Conservation (phyloP, 30 jellyfish, hydroid and myxozoan genomes). For the Turritopsis dohrnii region DNA sequence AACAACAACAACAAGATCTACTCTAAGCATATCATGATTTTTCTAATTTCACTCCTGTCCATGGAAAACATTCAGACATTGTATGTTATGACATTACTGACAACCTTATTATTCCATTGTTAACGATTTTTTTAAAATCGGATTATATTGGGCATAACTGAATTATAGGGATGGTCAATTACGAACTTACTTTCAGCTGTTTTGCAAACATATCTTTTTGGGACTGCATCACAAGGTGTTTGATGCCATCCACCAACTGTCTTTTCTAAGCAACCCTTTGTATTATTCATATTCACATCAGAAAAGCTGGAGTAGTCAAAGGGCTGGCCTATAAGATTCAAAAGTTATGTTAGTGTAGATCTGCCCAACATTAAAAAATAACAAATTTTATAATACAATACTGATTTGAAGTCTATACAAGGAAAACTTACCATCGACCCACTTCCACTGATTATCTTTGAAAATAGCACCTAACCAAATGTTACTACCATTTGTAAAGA, state of each 20-base stretch:
- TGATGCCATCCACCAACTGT: neutral
- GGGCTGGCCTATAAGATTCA: neutral
- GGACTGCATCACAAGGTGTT: neutral
- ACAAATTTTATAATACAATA: too few species aligned
- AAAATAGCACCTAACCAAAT: neutral
- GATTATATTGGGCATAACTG: too few species aligned
- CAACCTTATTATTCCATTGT: too few species aligned
- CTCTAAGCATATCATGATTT: too few species aligned
- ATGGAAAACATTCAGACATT: too few species aligned
- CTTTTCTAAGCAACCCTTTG: neutral
- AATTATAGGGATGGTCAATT: neutral
- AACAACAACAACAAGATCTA: too few species aligned
- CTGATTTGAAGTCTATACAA: neutral
- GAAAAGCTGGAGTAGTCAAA: neutral
- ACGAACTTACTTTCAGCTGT: neutral
- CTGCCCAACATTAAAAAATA: too few species aligned
- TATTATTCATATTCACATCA: neutral
- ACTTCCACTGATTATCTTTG: neutral
- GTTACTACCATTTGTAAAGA: neutral
- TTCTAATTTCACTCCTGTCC: too few species aligned
- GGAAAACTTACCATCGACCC: neutral
- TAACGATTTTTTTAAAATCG: too few species aligned
- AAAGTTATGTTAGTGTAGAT: too few species aligned
- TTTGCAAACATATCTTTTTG: neutral
- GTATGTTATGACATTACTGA: too few species aligned